Evolutionary conservation across 2,888 invertebrate genomes (phyloP), one percentile per base, ranked within the genome.

Genomic region (Rhogogaster chlorosoma): DNA sequence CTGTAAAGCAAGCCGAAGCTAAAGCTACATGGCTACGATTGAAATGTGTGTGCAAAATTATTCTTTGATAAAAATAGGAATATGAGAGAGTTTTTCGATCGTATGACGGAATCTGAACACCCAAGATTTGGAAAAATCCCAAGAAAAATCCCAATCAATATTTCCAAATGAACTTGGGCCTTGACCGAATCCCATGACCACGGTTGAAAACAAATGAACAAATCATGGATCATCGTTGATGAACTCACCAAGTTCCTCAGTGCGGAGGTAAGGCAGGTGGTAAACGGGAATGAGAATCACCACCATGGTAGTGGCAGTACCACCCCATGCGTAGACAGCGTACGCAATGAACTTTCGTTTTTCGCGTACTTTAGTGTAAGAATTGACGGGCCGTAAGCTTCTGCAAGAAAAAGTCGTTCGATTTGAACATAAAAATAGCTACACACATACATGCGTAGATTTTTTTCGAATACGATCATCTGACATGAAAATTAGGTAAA

Each of bases 321-420:
- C 45, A 6, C n/a, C 26, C 73, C 73, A 73, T 42, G 73, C 73
- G 12, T 73, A 73, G 2, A 73, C n/a, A 6, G 45, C 45, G 73
- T 26, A 73, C 3, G 6, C 2, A 26, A 73, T 42, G 45, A 42
- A 73, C 15, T 45, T 73, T 26, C n/a, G 22, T 22, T 4, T 38
- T 26, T 38, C 45, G 1, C 22, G 18, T 22, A 22, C 15, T 15
- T 42, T 22, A 26, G 38, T 7, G 4, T 38, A 2, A 18, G 0
- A 22, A 9, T n/a, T 10, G 22, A 22, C 9, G 1, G 42, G 18
- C 7, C 32, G n/a, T 6, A 73, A 6, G 45, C 12, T 12, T 22
- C 73, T 73, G 73, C 9, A 45, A 38, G 7, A 26, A 22, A 42
- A n/a, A 7, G 22, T 22, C 4, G 7, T 18, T 22, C 26, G 15